Evolutionary conservation across 2,113 vertebrate species (phyloP), one percentile per base, ranked within the genome.

Genomic region (Pelmatolapia mariae): DNA sequence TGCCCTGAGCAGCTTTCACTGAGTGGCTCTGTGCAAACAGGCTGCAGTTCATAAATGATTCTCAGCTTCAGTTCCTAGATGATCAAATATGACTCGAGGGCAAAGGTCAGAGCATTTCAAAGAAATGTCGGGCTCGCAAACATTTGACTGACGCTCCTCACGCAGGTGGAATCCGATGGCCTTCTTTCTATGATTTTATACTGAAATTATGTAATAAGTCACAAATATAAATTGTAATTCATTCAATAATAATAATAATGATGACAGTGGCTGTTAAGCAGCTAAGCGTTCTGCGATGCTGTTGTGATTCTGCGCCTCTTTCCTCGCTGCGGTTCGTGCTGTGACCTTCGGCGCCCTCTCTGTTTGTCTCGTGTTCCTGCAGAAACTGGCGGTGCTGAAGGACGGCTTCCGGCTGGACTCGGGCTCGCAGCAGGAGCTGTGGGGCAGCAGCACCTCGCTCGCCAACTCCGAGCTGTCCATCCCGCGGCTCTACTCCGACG

Each of bases 341-440:
- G 6, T 85, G 22, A 82, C 24, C 76, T 80, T 10, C 3, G 18
- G 1, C 52, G 45, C 40, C 26, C 16, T 4, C 6, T 33, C 26
- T 11, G 19, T 56, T 16, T 80, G 13, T 89, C 19, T 71, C 26
- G 80, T 54, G 15, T 57, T 53, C 6, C 1, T 43, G 4, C 93
- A 99, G 99, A 99, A 97, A 95, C 96, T 99, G 43, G 98, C 98
- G 15, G 96, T 97, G 91, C 89, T 99, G 85, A 99, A 99, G 93
- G 98, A 99, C 4, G 96, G 97, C 50, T 99, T 99, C 94, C 96
- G 92, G 88, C 93, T 97, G 9, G 97, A 98, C 88, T 96, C 94
- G 63, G 97, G 97, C 59, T 98, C 98, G 4, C 98, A 98, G 93
- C 97, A 97, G 10, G 98, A 99, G 84, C 96, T 98, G 81, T 99